Evolutionary conservation across 2,888 invertebrate genomes (phyloP).

Genomic region (Dasypolia templi): DNA sequence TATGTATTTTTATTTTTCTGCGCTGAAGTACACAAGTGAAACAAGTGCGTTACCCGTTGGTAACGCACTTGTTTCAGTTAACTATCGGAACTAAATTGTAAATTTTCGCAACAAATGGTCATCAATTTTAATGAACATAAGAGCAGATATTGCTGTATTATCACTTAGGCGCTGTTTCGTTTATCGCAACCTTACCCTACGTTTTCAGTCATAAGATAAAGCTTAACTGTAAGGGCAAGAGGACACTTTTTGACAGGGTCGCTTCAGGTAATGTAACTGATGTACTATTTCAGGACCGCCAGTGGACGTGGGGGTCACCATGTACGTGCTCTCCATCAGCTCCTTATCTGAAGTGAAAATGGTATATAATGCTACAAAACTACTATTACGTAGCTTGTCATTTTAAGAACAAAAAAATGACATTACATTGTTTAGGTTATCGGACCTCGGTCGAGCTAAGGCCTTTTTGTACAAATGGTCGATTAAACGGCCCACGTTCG

Average conservation of each 20-base stretch:
- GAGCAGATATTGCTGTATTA: neutral
- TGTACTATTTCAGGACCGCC: conserved; percentile 92
- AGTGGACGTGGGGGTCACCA: conserved; percentile 95
- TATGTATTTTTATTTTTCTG: neutral
- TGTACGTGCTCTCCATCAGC: conserved; percentile 95
- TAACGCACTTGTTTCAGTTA: neutral
- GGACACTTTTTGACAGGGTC: conserved; percentile 38
- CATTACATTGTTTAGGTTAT: conserved; percentile 69
- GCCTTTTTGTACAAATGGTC: conserved; percentile 29
- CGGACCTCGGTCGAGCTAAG: conserved; percentile 76
- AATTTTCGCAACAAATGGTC: neutral
- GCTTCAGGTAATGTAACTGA: conserved; percentile 72
- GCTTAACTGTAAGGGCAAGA: conserved; percentile 16
- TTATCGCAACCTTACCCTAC: neutral
- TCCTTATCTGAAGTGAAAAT: conserved; percentile 96
- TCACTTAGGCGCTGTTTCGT: neutral
- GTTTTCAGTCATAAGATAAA: conserved; percentile 8
- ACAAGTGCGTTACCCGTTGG: no score
- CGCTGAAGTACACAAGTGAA: neutral
- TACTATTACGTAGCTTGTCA: conserved; percentile 79
- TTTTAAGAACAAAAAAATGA: conserved; percentile 71
- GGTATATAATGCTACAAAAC: conserved; percentile 89
- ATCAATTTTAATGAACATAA: neutral
- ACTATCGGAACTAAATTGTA: neutral
- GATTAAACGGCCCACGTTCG: conserved; percentile 68